Evolutionary conservation across 2,888 invertebrate genomes (phyloP).

Genomic region (Melolontha melolontha): DNA sequence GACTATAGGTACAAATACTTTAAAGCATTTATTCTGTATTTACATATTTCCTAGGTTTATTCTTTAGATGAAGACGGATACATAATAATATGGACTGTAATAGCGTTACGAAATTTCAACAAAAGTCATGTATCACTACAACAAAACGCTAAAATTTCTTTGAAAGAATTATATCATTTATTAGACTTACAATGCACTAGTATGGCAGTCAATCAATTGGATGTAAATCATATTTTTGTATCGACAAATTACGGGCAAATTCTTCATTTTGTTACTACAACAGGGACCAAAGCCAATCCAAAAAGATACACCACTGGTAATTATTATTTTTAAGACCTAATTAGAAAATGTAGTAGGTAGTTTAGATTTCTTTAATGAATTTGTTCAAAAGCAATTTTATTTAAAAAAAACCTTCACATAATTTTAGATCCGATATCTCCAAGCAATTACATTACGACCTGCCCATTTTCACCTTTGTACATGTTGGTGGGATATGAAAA

Average conservation of each 20-base stretch:
- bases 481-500: slow-evolving; percentile 68
- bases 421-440: slow-evolving; percentile 56
- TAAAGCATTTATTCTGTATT: too few relatives aligned
- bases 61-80: slow-evolving; percentile 67
- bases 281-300: slow-evolving; percentile 56
- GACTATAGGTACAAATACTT: too few relatives aligned
- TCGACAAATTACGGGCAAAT: slow-evolving; percentile 66
- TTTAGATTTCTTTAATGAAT: too few relatives aligned
- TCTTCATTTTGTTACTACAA: slow-evolving; percentile 61
- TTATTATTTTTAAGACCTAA: background rate
- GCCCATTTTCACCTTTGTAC: slow-evolving; percentile 66
- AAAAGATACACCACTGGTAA: slow-evolving; percentile 58
- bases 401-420: background rate
- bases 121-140: slow-evolving; percentile 60
- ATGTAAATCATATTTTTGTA: slow-evolving; percentile 65
- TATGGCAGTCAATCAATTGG: slow-evolving; percentile 63
- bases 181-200: slow-evolving; percentile 62
- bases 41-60: slow-evolving; percentile 63
- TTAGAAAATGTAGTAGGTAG: too few relatives aligned
- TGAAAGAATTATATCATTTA: slow-evolving; percentile 57
- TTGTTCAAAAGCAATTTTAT: too few relatives aligned
- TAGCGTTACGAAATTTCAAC: slow-evolving; percentile 53
- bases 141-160: slow-evolving; percentile 63
- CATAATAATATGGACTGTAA: slow-evolving; percentile 67
- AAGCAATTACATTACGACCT: slow-evolving; percentile 66